Conservation (phyloP, 1,140 invertebrate species). For the Latrodectus geometricus region DNA sequence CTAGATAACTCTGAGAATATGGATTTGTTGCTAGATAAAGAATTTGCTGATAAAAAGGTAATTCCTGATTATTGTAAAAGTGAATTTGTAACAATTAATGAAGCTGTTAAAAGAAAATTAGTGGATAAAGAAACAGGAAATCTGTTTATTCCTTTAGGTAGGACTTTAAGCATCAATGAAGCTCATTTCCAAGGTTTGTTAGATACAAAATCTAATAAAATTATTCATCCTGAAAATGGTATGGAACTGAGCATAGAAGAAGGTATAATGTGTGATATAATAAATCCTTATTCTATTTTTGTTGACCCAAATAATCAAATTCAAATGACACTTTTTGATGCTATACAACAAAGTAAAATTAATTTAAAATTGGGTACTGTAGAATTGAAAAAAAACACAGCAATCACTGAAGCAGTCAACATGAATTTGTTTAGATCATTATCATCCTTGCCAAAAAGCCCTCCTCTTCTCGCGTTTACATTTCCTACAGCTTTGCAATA, state of each 20-base stretch:
- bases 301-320: constrained; percentile 73
- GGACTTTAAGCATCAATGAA: constrained; percentile 84
- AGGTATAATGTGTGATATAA: constrained; percentile 87
- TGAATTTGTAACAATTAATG: constrained; percentile 80
- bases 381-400: constrained; percentile 68
- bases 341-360: constrained; percentile 81
- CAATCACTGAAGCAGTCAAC: constrained; percentile 65
- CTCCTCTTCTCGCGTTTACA: constrained; percentile 78
- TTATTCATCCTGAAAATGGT: constrained; percentile 92
- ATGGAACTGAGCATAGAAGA: constrained; percentile 79
- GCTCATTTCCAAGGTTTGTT: constrained; percentile 85
- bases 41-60: constrained; percentile 71
- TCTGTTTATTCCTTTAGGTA: constrained; percentile 82
- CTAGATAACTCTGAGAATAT: constrained; percentile 81
- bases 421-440: constrained; percentile 64
- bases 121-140: constrained; percentile 82
- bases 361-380: constrained; percentile 80
- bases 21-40: constrained; percentile 80
- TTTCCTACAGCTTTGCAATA: constrained; percentile 84
- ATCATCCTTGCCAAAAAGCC: constrained; percentile 63
- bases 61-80: constrained; percentile 85
- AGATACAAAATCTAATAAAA: constrained; percentile 79
- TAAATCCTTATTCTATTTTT: constrained; percentile 80
- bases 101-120: constrained; percentile 86
- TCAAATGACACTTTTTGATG: constrained; percentile 81